These are phyloP conservation scores for Blennius ocellaris DNA, from an alignment of 2,113 vertebrate species.

Conservation along the genomic window DNA sequence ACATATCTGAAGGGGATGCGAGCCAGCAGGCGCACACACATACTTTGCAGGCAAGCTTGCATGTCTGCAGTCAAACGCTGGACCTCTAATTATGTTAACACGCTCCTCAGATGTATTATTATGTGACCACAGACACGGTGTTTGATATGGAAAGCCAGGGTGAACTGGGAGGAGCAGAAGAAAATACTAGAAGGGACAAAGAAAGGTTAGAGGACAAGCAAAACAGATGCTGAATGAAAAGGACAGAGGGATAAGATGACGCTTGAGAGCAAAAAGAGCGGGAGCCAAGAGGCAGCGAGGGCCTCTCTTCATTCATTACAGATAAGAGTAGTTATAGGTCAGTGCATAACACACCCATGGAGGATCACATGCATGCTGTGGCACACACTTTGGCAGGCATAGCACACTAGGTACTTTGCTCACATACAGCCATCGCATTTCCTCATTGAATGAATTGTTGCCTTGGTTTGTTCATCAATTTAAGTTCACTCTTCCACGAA, in stretches of 20 bases:
- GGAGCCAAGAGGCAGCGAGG: conserved; percentile 38
- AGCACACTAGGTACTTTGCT: conserved; percentile 5
- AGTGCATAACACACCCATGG: conserved; percentile 27
- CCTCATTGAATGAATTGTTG: conserved; percentile 6
- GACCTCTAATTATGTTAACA: conserved; percentile 48
- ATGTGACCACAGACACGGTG: conserved; percentile 34
- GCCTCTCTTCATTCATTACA: conserved; percentile 50
- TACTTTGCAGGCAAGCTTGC: background rate
- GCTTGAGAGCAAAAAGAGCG: conserved; percentile 22
- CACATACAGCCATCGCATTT: conserved; percentile 9
- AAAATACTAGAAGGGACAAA: background rate
- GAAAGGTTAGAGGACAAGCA: conserved; percentile 8
- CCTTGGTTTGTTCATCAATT: conserved; percentile 34
- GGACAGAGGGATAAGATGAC: background rate
- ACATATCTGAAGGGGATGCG: conserved; percentile 46
- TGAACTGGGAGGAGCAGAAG: conserved; percentile 9
- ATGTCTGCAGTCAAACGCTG: conserved; percentile 26
- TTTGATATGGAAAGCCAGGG: conserved; percentile 17
- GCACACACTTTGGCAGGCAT: conserved; percentile 10
- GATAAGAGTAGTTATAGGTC: conserved; percentile 63
- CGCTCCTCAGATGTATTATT: conserved; percentile 49
- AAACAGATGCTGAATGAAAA: conserved; percentile 26
- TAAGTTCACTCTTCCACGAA: conserved; percentile 7
- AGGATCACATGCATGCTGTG: conserved; percentile 16
- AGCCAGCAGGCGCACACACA: conserved; percentile 17